Evolutionary conservation across 2,113 vertebrate genomes (phyloP).

Genomic region (Mobula hypostoma): DNA sequence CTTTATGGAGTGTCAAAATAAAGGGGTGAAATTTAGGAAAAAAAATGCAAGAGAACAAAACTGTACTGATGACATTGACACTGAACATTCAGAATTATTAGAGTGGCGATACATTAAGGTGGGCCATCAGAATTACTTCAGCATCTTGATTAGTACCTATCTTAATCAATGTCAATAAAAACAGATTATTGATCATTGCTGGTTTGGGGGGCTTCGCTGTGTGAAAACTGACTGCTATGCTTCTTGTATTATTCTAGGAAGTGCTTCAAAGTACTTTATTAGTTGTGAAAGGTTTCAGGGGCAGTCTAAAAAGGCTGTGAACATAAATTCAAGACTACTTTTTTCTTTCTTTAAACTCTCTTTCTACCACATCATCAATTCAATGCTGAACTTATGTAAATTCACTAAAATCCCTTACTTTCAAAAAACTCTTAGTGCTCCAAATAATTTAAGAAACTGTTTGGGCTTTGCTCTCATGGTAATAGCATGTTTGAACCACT

Average conservation of each 20-base stretch:
- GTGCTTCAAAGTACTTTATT: too few species aligned
- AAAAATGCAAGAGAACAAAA: background rate
- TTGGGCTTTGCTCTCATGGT: background rate
- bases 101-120: too few species aligned
- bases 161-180: too few species aligned
- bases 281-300: too few species aligned
- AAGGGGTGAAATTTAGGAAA: background rate
- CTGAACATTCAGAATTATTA: background rate
- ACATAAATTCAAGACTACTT: too few species aligned
- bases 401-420: background rate
- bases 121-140: too few species aligned
- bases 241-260: too few species aligned
- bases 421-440: conserved; percentile 6
- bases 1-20: background rate
- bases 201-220: too few species aligned
- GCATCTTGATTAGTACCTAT: too few species aligned
- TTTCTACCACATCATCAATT: background rate
- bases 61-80: background rate
- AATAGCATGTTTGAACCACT: background rate
- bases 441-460: background rate
- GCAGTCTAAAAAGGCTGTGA: too few species aligned
- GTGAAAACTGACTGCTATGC: too few species aligned
- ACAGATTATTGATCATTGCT: too few species aligned
- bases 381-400: background rate
- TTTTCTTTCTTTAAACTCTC: background rate